Evolutionary conservation across 2,888 invertebrate genomes (phyloP).

Genomic region (Volucella zonaria): DNA sequence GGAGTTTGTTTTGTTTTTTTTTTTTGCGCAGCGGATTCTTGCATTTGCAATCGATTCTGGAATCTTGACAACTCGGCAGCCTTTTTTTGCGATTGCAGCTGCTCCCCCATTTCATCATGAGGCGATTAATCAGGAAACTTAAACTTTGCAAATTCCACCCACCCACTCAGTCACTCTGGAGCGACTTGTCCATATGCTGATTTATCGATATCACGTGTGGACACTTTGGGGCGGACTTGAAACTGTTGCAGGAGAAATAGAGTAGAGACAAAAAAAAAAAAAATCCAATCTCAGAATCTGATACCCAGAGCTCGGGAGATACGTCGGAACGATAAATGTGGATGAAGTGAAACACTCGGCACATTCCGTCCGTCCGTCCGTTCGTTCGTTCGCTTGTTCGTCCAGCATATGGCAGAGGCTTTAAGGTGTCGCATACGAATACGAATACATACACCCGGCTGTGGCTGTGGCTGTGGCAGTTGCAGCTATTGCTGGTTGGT

Average conservation of each 20-base stretch:
- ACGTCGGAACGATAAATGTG: slow-evolving; percentile 61
- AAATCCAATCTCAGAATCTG: slow-evolving; percentile 65
- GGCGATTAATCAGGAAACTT: slow-evolving; percentile 56
- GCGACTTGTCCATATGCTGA: slow-evolving; percentile 58
- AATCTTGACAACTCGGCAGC: slow-evolving; percentile 65
- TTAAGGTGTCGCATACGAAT: slow-evolving; percentile 60
- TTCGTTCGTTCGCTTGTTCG: too few species aligned
- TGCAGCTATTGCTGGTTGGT: not conserved
- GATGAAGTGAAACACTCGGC: slow-evolving; percentile 69
- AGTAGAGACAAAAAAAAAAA: not conserved
- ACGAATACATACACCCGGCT: slow-evolving; percentile 19
- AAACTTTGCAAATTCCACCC: slow-evolving; percentile 69
- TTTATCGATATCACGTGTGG: slow-evolving; percentile 73
- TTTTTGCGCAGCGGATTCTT: slow-evolving; percentile 14
- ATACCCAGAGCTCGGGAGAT: slow-evolving; percentile 51
- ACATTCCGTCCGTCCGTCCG: slow-evolving; percentile 43
- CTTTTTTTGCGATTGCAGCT: slow-evolving; percentile 60
- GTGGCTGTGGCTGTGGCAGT: not conserved
- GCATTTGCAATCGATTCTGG: slow-evolving; percentile 47
- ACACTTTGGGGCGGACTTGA: slow-evolving; percentile 67
- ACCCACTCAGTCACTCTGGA: slow-evolving; percentile 46
- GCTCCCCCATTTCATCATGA: slow-evolving; percentile 59
- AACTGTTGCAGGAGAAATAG: slow-evolving; percentile 35
- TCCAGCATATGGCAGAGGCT: slow-evolving; percentile 25
- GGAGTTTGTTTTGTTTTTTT: slow-evolving; percentile 1